Evolutionary conservation across 2,797 vertebrate genomes (phyloP), one percentile per base, ranked within the genome.

Genomic region (Clarias laeviceps): DNA sequence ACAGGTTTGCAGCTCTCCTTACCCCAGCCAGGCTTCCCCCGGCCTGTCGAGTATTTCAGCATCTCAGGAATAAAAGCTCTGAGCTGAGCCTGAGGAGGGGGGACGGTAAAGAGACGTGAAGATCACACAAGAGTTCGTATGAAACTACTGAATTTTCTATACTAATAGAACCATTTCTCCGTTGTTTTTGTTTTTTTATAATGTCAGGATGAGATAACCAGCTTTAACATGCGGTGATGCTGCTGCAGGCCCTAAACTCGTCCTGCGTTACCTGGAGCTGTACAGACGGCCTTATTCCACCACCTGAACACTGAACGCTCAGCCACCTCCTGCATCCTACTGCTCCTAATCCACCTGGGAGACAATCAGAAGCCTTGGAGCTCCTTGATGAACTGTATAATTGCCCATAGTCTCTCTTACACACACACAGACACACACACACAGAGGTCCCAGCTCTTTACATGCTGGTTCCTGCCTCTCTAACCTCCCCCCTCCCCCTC

Each of bases 31-130:
- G 98, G 98, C 87, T 99, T 99, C 12, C 98, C 98, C 17, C 98
- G 94, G 68, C 98, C 98, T 0, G 98, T 99, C 4, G 98, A 99
- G 85, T 99, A 99, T 90, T 99, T 99, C 88, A 99, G 94, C 98
- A 99, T 99, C 93, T 99, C 98, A 0, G 98, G 98, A 93, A 99
- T 99, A 93, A 99, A 99, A 0, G 98, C 98, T 90, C 98, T 95
- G 69, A 99, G 94, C 94, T 99, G 98, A 37, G 98, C 98, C 98
- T 99, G 90, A 34, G 62, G 29, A 81, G 45, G 32, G 45, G 37
- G 37, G 0, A 40, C 37, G 37, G 20, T 62, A 70, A 56, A 70
- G 15, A 68, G 9, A n/a, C n/a, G 87, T 82, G 5, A 57, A 66
- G 40, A 81, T 37, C 76, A n/a, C 17, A 77, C 11, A 45, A 59